Base-by-base conservation (phyloP, 1,140 invertebrate species). In the Cyclargus thomasi region DNA sequence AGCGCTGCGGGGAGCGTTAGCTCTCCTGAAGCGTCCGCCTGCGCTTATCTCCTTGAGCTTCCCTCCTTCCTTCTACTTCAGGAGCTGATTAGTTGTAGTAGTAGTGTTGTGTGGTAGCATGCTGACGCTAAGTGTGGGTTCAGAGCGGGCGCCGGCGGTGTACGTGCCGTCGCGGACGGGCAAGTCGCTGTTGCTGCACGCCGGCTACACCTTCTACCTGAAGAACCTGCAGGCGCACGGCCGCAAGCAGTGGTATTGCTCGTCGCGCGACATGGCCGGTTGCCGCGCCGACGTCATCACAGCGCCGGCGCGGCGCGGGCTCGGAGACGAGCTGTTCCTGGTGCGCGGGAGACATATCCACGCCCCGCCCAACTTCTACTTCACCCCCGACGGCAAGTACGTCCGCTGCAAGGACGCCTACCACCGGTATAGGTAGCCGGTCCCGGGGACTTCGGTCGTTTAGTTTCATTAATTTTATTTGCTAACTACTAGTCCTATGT, bases 151-250 rank as follows among this genome's bases (percentile, higher is more conserved):
- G 75, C 80, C 85, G 68, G 87, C 87, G 39, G 78, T 90, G 67
- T 88, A 88, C 84, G 88, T 90, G 84, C 86, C 88, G 6, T 90
- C 88, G 81, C 71, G 88, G 72, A 86, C 88, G n/a, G 88, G 88
- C 67, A 90, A 90, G 79, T 83, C 81, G 29, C 76, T 90, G 64
- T 76, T 90, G 36, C 79, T 90, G 17, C 85, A 90, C 74, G 85
- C 85, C 65, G 86, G 86, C 17, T 90, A 90, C 67, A 90, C 88
- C 7, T 90, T 86, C 79, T 88, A 88, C 72, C 67, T 90, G 83
- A 90, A 90, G 82, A 90, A 90, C 66, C 67, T 86, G 16, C 88
- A 88, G 67, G 84, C 88, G 20, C 84, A 89, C 55, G 88, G 86
- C 2, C 72, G 88, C 10, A 90, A 90, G 78, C 88, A 90, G 74